Conservation (phyloP, 2,113 vertebrate species). For the Hyperopisus bebe region DNA sequence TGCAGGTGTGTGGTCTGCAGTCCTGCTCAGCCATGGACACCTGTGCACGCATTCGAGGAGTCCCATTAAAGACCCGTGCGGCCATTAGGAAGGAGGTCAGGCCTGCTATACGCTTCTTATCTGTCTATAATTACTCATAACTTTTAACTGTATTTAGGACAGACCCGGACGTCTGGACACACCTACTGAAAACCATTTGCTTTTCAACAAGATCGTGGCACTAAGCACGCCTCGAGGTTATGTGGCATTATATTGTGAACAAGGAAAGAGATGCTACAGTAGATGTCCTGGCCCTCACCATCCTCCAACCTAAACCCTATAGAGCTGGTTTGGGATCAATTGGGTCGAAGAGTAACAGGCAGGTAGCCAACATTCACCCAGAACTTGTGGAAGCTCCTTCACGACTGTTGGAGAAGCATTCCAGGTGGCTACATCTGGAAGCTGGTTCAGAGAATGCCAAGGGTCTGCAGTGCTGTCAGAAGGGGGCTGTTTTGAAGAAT, state of each 20-base stretch:
- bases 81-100: constrained; percentile 68
- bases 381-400: background rate
- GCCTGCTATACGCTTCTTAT: background rate
- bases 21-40: constrained; percentile 66
- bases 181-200: background rate
- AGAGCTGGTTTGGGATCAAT: background rate
- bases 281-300: background rate
- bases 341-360: background rate
- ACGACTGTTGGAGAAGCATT: background rate
- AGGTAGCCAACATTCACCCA: background rate
- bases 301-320: background rate
- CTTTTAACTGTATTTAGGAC: background rate
- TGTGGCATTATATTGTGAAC: background rate
- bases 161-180: background rate
- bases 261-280: background rate
- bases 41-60: constrained; percentile 62
- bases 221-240: background rate
- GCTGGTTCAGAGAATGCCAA: background rate
- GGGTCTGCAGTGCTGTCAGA: background rate
- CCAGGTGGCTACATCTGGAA: background rate
- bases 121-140: background rate
- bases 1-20: constrained; percentile 41
- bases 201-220: background rate
- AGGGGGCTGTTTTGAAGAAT: background rate
- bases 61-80: constrained; percentile 63